Base-by-base conservation (phyloP, 2,888 invertebrate genomes). In the Heliconius ismenius region DNA sequence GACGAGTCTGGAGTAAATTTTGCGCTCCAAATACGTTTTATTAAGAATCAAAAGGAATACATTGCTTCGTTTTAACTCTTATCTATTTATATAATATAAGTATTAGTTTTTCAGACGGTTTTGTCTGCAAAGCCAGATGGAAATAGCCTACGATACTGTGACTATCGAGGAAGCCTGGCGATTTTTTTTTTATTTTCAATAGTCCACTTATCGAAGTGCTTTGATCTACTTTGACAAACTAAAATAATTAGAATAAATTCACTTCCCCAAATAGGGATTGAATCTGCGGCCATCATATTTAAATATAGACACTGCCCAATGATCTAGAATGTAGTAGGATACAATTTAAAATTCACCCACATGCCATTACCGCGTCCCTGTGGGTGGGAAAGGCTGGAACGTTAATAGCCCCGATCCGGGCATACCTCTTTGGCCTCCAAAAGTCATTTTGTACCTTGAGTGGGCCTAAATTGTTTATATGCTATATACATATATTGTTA, bases 11-110 rank as follows among this genome's bases (percentile, higher is more conserved):
- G 73, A 79, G 76, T 77, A 79, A 81, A 79, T 81, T 83, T 82
- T 82, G 80, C 82, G 82, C 81, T 79, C 80, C 78, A 75, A 78
- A 81, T 80, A 79, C 79, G 80, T 81, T 82, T 82, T 83, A 83
- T 82, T 81, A 83, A 82, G 79, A 78, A 79, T 63, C 67, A 36
- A 15, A 54, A 70, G 69, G 78, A 78, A 79, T 81, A 73, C 73
- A 77, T 79, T 79, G 79, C 49, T 75, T 64, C 67, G 60, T 58
- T 75, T 75, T 28, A 70, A 62, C 26, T 62, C 9, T 21, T 54
- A 11, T 60, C 60, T 72, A 24, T 72, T 28, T 26, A 7, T n/a
- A 58, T 58, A n/a, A 21, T 54, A 49, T 21, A 21, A 6, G 6
- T 18, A 49, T 49, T 21, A 18, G 7, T 49, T 49, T 49, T 18